Evolutionary conservation across 2,888 invertebrate genomes (phyloP).

Genomic region (Villa cingulata): DNA sequence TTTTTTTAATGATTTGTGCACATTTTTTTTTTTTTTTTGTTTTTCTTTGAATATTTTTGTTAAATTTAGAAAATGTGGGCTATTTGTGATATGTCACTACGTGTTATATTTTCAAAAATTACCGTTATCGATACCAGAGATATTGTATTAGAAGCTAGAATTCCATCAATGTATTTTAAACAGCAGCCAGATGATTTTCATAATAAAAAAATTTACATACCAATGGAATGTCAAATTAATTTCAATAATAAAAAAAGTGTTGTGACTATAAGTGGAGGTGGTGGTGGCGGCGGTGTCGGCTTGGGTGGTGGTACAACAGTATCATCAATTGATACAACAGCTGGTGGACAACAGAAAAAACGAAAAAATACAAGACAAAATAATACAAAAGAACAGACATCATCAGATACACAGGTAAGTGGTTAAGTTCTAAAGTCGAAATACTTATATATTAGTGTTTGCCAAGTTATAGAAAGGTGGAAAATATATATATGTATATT

Average conservation of each 20-base stretch:
- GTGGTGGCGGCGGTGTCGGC: background rate
- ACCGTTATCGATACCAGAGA: constrained; percentile 81
- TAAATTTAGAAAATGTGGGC: constrained; percentile 94
- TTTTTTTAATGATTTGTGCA: background rate
- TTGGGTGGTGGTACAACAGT: background rate
- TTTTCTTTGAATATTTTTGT: constrained; percentile 13
- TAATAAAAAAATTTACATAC: constrained; percentile 69
- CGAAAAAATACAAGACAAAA: background rate
- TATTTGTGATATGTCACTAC: constrained; percentile 87
- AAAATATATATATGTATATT: background rate
- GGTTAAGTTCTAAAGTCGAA: no score
- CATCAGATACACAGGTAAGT: background rate
- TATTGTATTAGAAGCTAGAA: constrained; percentile 69
- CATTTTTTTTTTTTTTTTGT: constrained; percentile 6
- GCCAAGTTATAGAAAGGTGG: no score
- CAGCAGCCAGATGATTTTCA: constrained; percentile 55
- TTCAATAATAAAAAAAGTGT: background rate
- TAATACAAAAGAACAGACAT: background rate
- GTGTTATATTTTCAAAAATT: constrained; percentile 76
- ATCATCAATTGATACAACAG: background rate
- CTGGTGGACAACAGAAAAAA: background rate
- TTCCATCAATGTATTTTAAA: constrained; percentile 84
- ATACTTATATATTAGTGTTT: no score
- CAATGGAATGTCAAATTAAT: constrained; percentile 42
- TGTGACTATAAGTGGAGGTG: background rate